Evolutionary conservation across 2,888 invertebrate genomes (phyloP), one percentile per base, ranked within the genome.

Genomic region (Cerastis leucographa): DNA sequence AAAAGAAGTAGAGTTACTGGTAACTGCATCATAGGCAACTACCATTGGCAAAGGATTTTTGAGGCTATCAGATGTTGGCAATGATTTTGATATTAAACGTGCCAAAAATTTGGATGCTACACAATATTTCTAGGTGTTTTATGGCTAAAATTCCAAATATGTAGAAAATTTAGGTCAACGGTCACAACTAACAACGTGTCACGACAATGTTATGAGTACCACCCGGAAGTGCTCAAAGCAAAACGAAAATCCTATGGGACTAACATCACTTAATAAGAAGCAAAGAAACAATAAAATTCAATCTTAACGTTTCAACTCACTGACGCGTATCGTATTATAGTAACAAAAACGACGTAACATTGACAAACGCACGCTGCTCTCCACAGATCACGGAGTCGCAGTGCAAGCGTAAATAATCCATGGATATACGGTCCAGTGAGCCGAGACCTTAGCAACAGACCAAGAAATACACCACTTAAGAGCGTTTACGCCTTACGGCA

Each of bases 321-420:
- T 71, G 85, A 73, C 46, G 79, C 85, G 73, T 76, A 80, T 54
- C 78, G 42, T 49, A 46, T 56, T 42, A 61, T 9, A 61, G 54
- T 51, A 62, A 76, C 66, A 80, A 81, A 84, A 86, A 78, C 54
- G 14, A 62, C 12, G 25, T 67, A 62, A 71, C 44, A 78, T 74
- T 74, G 80, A 83, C 76, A 80, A 79, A 74, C 67, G 69, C 54
- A 67, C 35, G 46, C 46, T 59, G 62, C 44, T 68, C 66, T 35
- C 56, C 72, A 76, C 67, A 84, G 76, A 85, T 70, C 73, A 77
- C 49, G 65, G 22, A 59, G 14, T 12, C 40, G 67, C 25, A 65
- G 22, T 35, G 67, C 78, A 64, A 71, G 77, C 84, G 71, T 85
- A 59, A 65, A 80, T 72, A 78, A 85, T 85, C 74, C 71, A 77